Evolutionary conservation across 2,113 vertebrate genomes (phyloP).

Genomic region (Orientallactaga bullata): DNA sequence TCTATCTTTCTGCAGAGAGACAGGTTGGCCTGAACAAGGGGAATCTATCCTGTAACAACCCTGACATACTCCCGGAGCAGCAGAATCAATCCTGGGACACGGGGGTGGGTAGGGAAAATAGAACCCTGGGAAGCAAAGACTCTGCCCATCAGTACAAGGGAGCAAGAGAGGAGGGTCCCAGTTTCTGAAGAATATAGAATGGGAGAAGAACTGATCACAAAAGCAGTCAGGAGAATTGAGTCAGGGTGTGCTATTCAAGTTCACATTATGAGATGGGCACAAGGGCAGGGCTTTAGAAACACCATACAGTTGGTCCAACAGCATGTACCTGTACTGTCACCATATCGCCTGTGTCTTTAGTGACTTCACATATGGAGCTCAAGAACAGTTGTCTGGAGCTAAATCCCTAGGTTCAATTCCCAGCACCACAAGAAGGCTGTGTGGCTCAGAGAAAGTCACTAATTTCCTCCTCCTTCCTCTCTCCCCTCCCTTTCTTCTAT

Average conservation of each 20-base stretch:
- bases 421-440: neutral
- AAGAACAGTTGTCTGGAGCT: neutral
- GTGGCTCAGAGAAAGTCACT: neutral
- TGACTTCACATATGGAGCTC: neutral
- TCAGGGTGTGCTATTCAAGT: rapidly evolving
- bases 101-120: rapidly evolving
- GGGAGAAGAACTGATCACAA: neutral
- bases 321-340: too few species aligned
- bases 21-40: neutral
- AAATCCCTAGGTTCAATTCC: neutral
- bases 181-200: rapidly evolving
- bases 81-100: rapidly evolving
- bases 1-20: neutral
- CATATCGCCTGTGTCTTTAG: rapidly evolving
- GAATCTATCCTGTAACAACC: neutral
- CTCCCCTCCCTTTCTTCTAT: too few species aligned
- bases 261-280: rapidly evolving
- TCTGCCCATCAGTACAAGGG: too few species aligned
- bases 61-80: neutral
- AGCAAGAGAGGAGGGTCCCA: neutral
- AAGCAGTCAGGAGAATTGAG: neutral
- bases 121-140: neutral
- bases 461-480: neutral
- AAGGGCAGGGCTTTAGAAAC: neutral
- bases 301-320: too few species aligned